Percentiles rank a stretch among this genome's conserved stretches.
phyloP scores from a whole-genome alignment of 2,113 vertebrate species.

The Myocastor coypus region DNA sequence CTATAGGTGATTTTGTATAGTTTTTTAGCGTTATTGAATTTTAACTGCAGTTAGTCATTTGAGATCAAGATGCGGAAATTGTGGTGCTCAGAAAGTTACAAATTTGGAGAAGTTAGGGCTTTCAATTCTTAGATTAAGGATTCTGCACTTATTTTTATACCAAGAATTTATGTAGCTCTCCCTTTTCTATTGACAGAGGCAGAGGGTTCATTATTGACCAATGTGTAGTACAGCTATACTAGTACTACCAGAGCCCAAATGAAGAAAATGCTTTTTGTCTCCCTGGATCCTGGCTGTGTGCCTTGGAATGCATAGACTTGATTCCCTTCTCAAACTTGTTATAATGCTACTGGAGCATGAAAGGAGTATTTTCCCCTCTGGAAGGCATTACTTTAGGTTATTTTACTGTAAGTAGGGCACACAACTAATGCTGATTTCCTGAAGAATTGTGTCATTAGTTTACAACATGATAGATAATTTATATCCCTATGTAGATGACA shows the following conservation, averaged over 20 bases:
- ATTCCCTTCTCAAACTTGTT: neutral
- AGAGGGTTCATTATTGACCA: neutral
- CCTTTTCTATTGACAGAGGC: neutral
- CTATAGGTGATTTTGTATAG: neutral
- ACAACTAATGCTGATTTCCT: conserved; percentile 17
- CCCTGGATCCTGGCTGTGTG: conserved; percentile 2
- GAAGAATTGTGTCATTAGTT: neutral
- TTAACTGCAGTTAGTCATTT: neutral
- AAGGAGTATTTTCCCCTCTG: neutral
- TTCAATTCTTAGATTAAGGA: neutral
- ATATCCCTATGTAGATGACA: neutral
- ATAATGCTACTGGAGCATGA: neutral
- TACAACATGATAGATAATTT: conserved; percentile 11
- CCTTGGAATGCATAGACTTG: neutral
- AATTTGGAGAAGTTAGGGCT: neutral
- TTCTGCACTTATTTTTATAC: neutral
- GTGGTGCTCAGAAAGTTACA: neutral
- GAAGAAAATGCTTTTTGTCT: conserved; percentile 15
- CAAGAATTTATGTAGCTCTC: neutral
- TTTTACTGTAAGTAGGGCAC: neutral
- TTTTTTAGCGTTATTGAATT: neutral
- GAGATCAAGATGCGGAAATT: neutral
- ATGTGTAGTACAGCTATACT: neutral
- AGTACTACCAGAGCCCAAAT: neutral
- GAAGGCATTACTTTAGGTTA: conserved; percentile 3